These are phyloP conservation scores for Oreocharis arfaki DNA, from an alignment of 2,113 vertebrate species.

Conservation along the genomic window DNA sequence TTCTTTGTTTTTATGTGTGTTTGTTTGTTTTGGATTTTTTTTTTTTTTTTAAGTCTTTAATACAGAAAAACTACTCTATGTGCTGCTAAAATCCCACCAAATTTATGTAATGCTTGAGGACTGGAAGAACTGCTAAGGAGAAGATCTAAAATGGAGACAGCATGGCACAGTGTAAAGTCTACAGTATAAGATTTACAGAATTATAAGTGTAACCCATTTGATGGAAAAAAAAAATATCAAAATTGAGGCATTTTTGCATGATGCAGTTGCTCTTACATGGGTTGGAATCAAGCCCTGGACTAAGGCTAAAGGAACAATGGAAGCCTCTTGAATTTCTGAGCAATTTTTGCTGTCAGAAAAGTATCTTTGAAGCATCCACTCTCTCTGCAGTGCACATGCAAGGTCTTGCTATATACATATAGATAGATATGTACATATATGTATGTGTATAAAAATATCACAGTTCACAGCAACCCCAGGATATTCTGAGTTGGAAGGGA, in stretches of 20 bases:
- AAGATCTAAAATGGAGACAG: not conserved
- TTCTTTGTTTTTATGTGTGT: no score
- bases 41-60: not conserved
- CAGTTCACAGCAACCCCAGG: not conserved
- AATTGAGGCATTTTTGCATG: not conserved
- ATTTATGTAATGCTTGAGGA: not conserved
- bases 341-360: not conserved
- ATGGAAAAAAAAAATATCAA: not conserved
- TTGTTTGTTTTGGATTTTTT: no score
- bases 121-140: not conserved
- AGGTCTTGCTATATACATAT: not conserved
- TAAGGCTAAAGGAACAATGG: not conserved
- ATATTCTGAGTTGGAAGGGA: not conserved
- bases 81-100: accelerated
- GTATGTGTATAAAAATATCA: not conserved
- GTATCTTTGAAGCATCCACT: not conserved
- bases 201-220: accelerated
- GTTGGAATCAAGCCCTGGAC: not conserved
- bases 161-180: accelerated
- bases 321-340: not conserved
- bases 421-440: no score
- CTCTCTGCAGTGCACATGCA: not conserved
- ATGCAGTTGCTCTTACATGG: not conserved
- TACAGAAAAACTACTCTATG: not conserved
- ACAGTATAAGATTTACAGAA: not conserved